phyloP scores from a whole-genome alignment of 1,140 invertebrate genomes.

The Scaptomyza graminum region DNA sequence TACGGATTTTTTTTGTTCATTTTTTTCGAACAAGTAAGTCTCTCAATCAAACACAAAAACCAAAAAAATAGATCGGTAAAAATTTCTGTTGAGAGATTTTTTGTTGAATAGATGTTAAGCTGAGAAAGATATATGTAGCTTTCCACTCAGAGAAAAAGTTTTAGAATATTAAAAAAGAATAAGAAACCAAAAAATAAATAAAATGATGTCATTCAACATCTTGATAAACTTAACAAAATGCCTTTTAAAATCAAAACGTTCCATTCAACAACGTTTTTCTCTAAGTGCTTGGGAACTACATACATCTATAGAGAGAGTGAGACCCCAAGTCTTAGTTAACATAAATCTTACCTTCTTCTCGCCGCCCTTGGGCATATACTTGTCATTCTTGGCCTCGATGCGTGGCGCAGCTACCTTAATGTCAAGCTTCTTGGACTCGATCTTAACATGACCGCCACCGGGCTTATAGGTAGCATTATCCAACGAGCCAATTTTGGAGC shows the following conservation, averaged over 20 bases:
- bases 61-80: slow-evolving; percentile 1
- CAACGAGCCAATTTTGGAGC: slow-evolving; percentile 97
- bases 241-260: too few species aligned
- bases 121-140: background rate
- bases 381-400: slow-evolving; percentile 96
- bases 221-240: too few species aligned
- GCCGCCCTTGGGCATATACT: slow-evolving; percentile 93
- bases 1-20: slow-evolving; percentile 20
- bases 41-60: slow-evolving; percentile 40
- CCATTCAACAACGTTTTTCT: background rate
- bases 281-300: background rate
- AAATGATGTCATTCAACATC: too few species aligned
- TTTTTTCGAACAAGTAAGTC: slow-evolving; percentile 28
- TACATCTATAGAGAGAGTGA: background rate
- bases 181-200: too few species aligned
- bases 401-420: slow-evolving; percentile 90
- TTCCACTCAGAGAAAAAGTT: background rate
- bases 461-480: slow-evolving; percentile 96
- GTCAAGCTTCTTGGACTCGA: slow-evolving; percentile 94
- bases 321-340: background rate
- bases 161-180: too few species aligned
- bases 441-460: slow-evolving; percentile 95
- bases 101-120: background rate
- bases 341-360: slow-evolving; percentile 92
- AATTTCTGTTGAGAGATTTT: background rate